A percentile compares a stretch with the other conserved stretches of the same genome.
phyloP scores from a whole-genome alignment of 2,888 invertebrate species.

The Tanytarsus gracilentus region DNA sequence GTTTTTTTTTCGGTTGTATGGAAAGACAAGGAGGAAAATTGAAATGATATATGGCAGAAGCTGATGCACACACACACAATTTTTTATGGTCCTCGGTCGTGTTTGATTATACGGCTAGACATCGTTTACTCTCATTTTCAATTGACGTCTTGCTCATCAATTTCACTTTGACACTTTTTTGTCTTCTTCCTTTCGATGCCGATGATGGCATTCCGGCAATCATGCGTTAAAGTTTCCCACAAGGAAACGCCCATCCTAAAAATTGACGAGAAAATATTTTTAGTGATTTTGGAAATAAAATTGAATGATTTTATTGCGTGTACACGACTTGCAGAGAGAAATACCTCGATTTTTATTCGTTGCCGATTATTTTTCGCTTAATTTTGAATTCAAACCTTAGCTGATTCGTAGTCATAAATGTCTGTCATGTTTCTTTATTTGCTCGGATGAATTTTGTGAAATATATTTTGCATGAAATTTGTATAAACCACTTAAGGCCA shows the following conservation, averaged over 20 bases:
- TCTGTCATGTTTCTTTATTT: constrained; percentile 3
- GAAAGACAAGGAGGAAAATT: constrained; percentile 24
- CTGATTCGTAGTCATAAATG: not conserved
- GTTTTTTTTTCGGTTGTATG: constrained; percentile 15
- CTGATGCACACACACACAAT: constrained; percentile 12
- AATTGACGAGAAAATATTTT: too few relatives aligned
- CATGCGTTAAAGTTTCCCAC: too few relatives aligned
- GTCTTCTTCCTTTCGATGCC: not conserved
- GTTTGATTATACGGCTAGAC: constrained; percentile 25
- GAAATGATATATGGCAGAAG: constrained; percentile 25
- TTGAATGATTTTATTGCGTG: not conserved
- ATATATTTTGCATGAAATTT: not conserved
- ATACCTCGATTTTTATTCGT: too few relatives aligned
- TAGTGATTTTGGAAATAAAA: too few relatives aligned
- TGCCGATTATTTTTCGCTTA: too few relatives aligned
- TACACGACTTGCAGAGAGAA: too few relatives aligned
- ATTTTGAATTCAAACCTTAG: too few relatives aligned
- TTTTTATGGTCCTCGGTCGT: constrained; percentile 2
- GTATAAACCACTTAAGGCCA: not conserved
- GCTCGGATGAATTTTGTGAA: not conserved
- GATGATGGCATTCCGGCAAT: too few relatives aligned
- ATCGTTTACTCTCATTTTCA: not conserved
- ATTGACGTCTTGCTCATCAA: not conserved
- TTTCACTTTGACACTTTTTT: not conserved
- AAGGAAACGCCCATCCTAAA: not conserved